Evolutionary conservation across 2,797 vertebrate species (phyloP).

Genomic region (Darevskia nairensis): DNA sequence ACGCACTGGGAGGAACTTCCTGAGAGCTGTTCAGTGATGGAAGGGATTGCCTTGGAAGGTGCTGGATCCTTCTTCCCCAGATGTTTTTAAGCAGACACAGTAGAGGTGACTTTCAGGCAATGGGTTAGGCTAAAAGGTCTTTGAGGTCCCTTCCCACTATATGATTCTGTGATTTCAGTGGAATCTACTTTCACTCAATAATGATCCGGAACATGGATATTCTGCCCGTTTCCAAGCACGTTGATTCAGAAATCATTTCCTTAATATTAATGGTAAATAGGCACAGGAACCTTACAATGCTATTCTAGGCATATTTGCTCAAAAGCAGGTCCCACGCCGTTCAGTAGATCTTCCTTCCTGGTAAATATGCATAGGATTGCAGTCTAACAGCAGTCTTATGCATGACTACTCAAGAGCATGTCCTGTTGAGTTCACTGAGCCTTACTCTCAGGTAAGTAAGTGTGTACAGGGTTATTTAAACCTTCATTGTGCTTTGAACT

Average conservation of each 20-base stretch:
- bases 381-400: neutral
- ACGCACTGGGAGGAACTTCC: too few species aligned
- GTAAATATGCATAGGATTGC: neutral
- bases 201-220: too few species aligned
- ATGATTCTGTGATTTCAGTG: neutral
- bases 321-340: neutral
- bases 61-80: neutral
- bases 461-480: neutral
- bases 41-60: neutral
- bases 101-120: too few species aligned
- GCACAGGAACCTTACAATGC: neutral
- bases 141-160: neutral
- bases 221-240: too few species aligned
- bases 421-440: neutral
- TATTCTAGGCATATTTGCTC: neutral
- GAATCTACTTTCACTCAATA: neutral
- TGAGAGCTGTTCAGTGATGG: too few species aligned
- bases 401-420: neutral
- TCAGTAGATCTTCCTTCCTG: neutral
- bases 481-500: neutral
- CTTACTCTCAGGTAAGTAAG: neutral
- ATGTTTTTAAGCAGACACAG: neutral
- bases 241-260: neutral
- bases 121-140: neutral
- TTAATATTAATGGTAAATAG: neutral